phyloP scores from a whole-genome alignment of 2,113 vertebrate genomes.

The Brachionichthys hirsutus region DNA sequence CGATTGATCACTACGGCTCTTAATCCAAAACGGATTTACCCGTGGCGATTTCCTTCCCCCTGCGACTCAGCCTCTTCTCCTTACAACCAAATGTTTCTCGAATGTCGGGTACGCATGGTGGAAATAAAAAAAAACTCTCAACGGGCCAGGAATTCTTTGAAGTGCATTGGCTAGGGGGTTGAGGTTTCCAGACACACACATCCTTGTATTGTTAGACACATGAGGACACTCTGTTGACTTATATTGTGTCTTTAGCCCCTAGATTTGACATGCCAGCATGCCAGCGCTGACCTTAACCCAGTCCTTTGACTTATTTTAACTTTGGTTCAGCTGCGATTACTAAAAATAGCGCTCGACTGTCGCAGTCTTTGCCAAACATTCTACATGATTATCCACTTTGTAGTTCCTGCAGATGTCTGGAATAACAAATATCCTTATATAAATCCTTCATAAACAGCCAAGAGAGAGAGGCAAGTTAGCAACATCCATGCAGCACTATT shows the following conservation, averaged over 20 bases:
- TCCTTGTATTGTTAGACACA: constrained; percentile 46
- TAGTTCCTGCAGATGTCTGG: constrained; percentile 11
- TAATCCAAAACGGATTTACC: constrained; percentile 40
- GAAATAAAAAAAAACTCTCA: constrained; percentile 35
- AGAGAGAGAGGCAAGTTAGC: constrained; percentile 21
- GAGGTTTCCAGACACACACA: constrained; percentile 34
- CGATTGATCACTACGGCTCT: constrained; percentile 36
- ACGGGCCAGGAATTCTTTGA: constrained; percentile 46
- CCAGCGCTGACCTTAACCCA: constrained; percentile 5
- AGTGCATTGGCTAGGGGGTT: constrained; percentile 33
- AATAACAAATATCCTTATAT: no score
- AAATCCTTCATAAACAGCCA: constrained; percentile 11
- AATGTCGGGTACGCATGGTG: constrained; percentile 15
- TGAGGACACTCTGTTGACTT: constrained; percentile 28
- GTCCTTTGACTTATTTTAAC: constrained; percentile 18
- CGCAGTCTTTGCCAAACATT: neutral
- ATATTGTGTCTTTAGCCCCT: constrained; percentile 36
- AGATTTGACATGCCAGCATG: constrained; percentile 26
- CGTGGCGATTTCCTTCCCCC: constrained; percentile 12
- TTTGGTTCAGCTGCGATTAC: constrained; percentile 7
- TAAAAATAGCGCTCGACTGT: constrained; percentile 28
- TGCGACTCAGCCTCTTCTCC: neutral
- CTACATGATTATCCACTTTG: constrained; percentile 12
- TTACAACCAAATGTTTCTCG: constrained; percentile 33
- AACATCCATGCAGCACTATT: constrained; percentile 53